These are phyloP conservation scores for Schmidtea mediterranea DNA, from an alignment of 1,140 invertebrate genomes.

Conservation along the genomic window DNA sequence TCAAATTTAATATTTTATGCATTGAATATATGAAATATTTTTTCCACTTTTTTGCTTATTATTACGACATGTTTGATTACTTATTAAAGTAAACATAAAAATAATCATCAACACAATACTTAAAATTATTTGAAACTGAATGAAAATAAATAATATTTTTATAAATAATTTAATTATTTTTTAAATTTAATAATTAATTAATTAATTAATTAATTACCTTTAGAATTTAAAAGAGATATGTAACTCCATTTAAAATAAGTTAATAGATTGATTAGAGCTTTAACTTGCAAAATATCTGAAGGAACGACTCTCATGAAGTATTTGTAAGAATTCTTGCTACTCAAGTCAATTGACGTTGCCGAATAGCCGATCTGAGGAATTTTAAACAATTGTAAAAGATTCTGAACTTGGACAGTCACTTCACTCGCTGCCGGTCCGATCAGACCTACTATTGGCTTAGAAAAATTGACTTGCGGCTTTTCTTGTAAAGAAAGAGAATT, in stretches of 20 bases:
- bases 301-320: constrained; percentile 54
- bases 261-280: constrained; percentile 44
- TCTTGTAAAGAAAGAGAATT: constrained; percentile 29
- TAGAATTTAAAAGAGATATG: constrained; percentile 48
- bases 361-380: constrained; percentile 57
- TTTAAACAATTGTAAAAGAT: constrained; percentile 47
- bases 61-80: no score
- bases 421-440: constrained; percentile 41
- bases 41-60: no score
- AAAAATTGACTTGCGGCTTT: not conserved
- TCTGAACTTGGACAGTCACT: constrained; percentile 45
- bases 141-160: no score
- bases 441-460: constrained; percentile 35
- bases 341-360: constrained; percentile 45
- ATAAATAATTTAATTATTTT: no score
- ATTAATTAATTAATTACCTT: constrained; percentile 32
- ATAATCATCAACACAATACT: no score
- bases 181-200: no score
- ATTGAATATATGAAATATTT: no score
- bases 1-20: no score
- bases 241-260: constrained; percentile 50
- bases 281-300: constrained; percentile 49
- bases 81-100: no score
- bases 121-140: no score
- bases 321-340: constrained; percentile 45